Conservation (phyloP, 2,113 vertebrate species). For the Gadus chalcogrammus region DNA sequence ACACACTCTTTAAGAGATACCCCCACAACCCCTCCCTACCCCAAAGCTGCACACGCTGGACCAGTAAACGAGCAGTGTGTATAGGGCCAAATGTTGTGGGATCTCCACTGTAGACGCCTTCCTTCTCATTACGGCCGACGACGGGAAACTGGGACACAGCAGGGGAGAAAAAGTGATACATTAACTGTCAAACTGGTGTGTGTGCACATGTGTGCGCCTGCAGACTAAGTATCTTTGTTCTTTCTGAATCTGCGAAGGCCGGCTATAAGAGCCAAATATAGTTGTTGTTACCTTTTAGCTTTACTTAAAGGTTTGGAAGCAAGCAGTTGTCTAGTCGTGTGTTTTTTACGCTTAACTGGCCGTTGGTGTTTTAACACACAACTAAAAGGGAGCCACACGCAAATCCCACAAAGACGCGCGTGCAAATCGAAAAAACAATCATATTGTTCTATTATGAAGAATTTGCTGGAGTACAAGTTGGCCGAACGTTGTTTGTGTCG, state of each 20-base stretch:
- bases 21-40: background rate
- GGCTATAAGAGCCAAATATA: background rate
- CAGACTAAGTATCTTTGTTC: conserved; percentile 19
- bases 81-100: conserved; percentile 32
- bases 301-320: too few relatives aligned
- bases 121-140: conserved; percentile 47
- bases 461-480: too few relatives aligned
- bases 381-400: too few relatives aligned
- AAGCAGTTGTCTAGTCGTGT: too few relatives aligned
- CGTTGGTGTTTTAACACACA: too few relatives aligned
- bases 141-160: conserved; percentile 62
- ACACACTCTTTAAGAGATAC: background rate
- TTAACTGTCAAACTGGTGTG: conserved; percentile 35
- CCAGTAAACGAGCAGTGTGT: conserved; percentile 45
- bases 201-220: background rate
- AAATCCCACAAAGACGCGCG: too few relatives aligned
- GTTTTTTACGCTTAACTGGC: too few relatives aligned
- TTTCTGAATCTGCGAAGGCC: background rate
- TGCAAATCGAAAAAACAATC: too few relatives aligned
- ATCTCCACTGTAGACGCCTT: conserved; percentile 40
- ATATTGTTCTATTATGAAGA: too few relatives aligned
- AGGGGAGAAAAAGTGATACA: conserved; percentile 52
- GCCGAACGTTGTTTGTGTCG: too few relatives aligned
- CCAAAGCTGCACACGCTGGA: conserved; percentile 6
- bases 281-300: too few relatives aligned